Percentiles rank a stretch among this genome's conserved stretches.
Conservation (phyloP, 2,888 invertebrate genomes). For the Mesoligia furuncula region DNA sequence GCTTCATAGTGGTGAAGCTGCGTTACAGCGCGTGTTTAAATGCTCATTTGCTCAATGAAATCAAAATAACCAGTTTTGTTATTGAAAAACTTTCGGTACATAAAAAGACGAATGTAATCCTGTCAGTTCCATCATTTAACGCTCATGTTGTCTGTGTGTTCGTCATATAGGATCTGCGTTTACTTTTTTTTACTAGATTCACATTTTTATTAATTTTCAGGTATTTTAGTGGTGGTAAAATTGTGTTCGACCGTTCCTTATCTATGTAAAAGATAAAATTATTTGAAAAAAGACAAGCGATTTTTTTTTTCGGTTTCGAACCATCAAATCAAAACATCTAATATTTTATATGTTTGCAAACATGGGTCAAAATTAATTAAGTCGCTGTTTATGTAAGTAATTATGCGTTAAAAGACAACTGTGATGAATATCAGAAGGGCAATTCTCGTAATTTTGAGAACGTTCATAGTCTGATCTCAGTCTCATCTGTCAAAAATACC, state of each 20-base stretch:
- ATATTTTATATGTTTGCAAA: neutral
- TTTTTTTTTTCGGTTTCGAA: neutral
- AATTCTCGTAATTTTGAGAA: too few relatives aligned
- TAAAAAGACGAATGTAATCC: slow-evolving; percentile 25
- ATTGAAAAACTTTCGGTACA: slow-evolving; percentile 31
- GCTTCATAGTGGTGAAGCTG: slow-evolving; percentile 16
- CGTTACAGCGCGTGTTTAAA: neutral
- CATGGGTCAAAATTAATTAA: neutral
- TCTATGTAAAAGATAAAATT: neutral
- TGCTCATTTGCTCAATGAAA: slow-evolving; percentile 15
- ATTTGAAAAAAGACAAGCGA: neutral
- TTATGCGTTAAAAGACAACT: neutral
- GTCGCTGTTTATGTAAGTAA: too few relatives aligned
- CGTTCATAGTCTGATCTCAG: too few relatives aligned
- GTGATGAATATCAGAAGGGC: too few relatives aligned
- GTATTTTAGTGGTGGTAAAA: neutral
- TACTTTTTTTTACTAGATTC: slow-evolving; percentile 36
- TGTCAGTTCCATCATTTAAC: neutral
- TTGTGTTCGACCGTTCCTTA: neutral
- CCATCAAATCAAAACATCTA: neutral
- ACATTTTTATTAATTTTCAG: slow-evolving; percentile 23
- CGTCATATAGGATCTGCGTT: slow-evolving; percentile 7
- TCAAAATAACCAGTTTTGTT: slow-evolving; percentile 40
- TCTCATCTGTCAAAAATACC: neutral
- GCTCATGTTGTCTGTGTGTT: slow-evolving; percentile 43